Conservation (phyloP, 2,888 invertebrate genomes). For the Cordilura impudica region DNA sequence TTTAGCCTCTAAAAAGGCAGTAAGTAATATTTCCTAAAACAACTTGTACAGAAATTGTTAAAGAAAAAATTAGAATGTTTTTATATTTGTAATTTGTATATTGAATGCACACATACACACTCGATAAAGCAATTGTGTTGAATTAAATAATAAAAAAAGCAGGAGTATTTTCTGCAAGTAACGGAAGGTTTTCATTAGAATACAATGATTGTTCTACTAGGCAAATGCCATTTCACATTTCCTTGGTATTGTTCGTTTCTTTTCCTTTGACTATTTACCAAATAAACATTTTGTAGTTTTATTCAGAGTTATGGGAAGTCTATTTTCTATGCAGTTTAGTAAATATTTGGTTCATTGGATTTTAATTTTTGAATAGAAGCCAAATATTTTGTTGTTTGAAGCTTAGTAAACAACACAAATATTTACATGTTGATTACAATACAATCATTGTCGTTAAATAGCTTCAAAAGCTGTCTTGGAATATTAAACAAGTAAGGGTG, state of each 20-base stretch:
- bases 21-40: constrained; percentile 6
- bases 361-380: constrained; percentile 40
- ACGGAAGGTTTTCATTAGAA: constrained; percentile 35
- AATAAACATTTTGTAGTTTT: background rate
- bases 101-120: background rate
- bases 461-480: no score
- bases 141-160: background rate
- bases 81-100: background rate
- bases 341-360: constrained; percentile 41
- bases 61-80: background rate
- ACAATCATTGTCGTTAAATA: background rate
- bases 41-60: constrained; percentile 44
- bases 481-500: no score
- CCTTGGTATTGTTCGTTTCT: background rate
- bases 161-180: background rate
- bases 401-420: constrained; percentile 33
- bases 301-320: background rate
- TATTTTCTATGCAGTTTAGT: constrained; percentile 24
- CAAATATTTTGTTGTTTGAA: constrained; percentile 36
- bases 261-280: background rate
- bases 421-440: constrained; percentile 34
- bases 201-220: constrained; percentile 37
- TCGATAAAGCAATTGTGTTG: constrained; percentile 15
- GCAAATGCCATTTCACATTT: constrained; percentile 33
- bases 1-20: constrained; percentile 9